phyloP scores from a whole-genome alignment of 2,113 vertebrate species.

The Cichladusa arquata region DNA sequence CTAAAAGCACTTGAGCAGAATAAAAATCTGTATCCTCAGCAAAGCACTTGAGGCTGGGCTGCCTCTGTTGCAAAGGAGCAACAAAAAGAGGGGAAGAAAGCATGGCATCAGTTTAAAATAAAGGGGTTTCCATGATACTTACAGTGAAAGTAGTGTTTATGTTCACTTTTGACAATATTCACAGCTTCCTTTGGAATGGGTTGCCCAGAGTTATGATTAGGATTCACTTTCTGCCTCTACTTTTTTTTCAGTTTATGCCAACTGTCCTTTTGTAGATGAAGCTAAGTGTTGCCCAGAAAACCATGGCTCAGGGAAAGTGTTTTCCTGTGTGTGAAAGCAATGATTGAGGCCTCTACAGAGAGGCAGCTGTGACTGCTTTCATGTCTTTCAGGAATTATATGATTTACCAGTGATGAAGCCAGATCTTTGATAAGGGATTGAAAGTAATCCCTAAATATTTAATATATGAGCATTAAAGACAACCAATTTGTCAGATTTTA shows the following conservation, averaged over 20 bases:
- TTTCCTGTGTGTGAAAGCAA: neutral
- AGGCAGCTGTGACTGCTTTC: neutral
- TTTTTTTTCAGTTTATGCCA: neutral
- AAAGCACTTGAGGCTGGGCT: neutral
- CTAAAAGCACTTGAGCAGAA: neutral
- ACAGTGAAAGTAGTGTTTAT: neutral
- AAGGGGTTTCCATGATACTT: neutral
- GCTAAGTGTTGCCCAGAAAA: neutral
- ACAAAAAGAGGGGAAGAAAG: neutral
- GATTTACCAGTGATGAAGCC: neutral
- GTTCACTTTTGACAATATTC: neutral
- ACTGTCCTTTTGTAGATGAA: neutral
- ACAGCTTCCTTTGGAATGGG: neutral
- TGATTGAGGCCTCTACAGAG: neutral
- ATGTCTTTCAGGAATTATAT: neutral
- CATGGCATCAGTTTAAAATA: neutral
- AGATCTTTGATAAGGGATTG: neutral
- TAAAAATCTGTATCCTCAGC: neutral
- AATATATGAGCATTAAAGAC: neutral
- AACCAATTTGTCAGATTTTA: neutral
- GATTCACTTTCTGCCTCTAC: neutral
- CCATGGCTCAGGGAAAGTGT: neutral
- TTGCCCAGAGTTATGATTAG: neutral
- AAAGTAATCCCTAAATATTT: neutral
- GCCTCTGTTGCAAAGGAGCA: neutral